A percentile compares a stretch with the other conserved stretches of the same genome.
Conservation (phyloP, 1,140 invertebrate genomes). For the Nylanderia fulva region DNA sequence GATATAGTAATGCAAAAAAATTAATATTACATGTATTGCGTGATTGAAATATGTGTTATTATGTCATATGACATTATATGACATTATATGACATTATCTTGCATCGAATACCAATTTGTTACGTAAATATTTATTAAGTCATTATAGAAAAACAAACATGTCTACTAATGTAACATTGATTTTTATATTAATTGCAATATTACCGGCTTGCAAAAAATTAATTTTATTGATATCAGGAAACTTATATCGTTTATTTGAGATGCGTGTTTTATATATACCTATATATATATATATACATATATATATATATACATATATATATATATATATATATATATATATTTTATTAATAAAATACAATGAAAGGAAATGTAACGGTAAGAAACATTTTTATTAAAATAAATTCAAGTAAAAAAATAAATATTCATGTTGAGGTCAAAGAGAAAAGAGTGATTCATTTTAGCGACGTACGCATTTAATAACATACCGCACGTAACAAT, state of each 20-base stretch:
- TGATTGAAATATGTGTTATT: neutral
- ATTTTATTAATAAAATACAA: neutral
- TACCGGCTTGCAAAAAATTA: neutral
- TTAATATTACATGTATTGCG: neutral
- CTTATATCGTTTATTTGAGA: neutral
- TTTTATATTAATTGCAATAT: neutral
- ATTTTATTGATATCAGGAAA: neutral
- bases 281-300: no score
- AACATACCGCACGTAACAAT: slow-evolving; percentile 19
- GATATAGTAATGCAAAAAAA: neutral
- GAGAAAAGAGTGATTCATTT: neutral
- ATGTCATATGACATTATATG: no score
- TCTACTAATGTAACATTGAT: slow-evolving; percentile 28
- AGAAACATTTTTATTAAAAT: neutral
- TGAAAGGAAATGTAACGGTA: neutral
- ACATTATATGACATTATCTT: neutral
- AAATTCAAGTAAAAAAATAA: no score
- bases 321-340: no score
- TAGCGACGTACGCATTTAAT: neutral
- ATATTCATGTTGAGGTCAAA: neutral
- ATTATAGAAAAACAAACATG: neutral
- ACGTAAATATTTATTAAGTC: slow-evolving; percentile 2
- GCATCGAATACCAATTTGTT: neutral
- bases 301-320: no score
- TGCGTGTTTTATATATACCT: no score